These are phyloP conservation scores for Aphelocoma californica DNA, from an alignment of 2,797 vertebrate species.

Conservation along the genomic window DNA sequence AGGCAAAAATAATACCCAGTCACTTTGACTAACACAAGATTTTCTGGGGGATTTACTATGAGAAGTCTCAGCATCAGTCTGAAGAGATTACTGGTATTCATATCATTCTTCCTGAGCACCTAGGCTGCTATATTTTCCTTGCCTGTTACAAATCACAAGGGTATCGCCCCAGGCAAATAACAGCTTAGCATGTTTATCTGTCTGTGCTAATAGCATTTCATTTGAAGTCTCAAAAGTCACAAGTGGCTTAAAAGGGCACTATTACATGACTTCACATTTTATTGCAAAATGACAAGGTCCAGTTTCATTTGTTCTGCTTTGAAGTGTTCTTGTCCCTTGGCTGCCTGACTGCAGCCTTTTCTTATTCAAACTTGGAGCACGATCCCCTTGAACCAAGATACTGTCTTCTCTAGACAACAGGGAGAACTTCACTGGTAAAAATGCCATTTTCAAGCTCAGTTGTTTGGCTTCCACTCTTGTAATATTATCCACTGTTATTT, in stretches of 20 bases:
- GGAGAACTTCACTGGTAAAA: not conserved
- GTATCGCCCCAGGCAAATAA: constrained; percentile 63
- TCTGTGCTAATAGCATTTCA: constrained; percentile 73
- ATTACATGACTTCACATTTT: constrained; percentile 64
- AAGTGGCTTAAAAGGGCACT: constrained; percentile 76
- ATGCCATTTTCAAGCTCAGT: not conserved
- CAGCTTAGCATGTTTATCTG: constrained; percentile 75
- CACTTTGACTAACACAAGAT: not conserved
- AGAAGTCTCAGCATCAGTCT: constrained; percentile 2
- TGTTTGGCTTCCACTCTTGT: not conserved
- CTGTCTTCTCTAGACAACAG: constrained; percentile 17
- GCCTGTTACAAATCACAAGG: constrained; percentile 61
- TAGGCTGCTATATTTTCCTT: constrained; percentile 45
- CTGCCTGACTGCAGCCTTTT: constrained; percentile 34
- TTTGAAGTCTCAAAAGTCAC: constrained; percentile 76
- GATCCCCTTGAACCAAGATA: constrained; percentile 31
- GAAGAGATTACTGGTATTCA: constrained; percentile 46
- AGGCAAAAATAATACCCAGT: not conserved
- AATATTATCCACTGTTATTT: not conserved
- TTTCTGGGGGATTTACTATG: constrained; percentile 23
- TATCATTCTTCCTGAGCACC: constrained; percentile 1
- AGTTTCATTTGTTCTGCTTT: constrained; percentile 66
- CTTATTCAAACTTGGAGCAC: constrained; percentile 42
- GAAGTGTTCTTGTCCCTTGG: constrained; percentile 59
- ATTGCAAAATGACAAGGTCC: constrained; percentile 68